Evolutionary conservation across 1,140 invertebrate species (phyloP), one percentile per base, ranked within the genome.

Genomic region (Drosophila sp.): DNA sequence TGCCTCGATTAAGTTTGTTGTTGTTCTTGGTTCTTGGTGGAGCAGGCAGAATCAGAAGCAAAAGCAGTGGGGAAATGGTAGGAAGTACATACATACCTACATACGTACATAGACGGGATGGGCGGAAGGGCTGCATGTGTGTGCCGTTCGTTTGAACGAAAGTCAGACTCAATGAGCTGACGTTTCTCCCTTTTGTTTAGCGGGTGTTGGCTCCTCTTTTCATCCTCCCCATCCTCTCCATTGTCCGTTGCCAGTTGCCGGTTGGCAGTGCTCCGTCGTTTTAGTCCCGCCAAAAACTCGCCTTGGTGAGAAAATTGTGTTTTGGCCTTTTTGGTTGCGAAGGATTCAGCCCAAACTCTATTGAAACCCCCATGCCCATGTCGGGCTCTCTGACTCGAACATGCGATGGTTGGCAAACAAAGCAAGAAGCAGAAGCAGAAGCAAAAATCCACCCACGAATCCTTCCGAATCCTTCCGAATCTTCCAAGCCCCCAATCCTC

Each of bases 281-380:
- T 44, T 29, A 33, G 23, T 29, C n/a, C 7, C 32, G 30, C 35
- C 57, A 55, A 60, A 60, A 56, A 33, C n/a, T 47, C 1, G 38
- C 61, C 30, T 60, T 76, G 83, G 83, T 76, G 79, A 76, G 83
- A 86, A 86, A 86, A 87, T 86, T 86, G 76, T 86, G 83, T 86
- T 86, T 76, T 86, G 84, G 83, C 68, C 83, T 83, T 86, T 86
- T 87, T 71, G 79, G 83, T 86, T 86, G 83, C 83, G 79, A 82
- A 82, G 83, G 76, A 76, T 80, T 66, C 56, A 33, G 47, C 35
- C 50, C 58, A 25, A 10, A 8, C 47, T 23, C n/a, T 17, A 30
- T 44, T 44, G 27, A 17, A 17, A 17, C 17, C 17, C n/a, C 29
- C 6, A 17, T 8, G n/a, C 30, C 17, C 11, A 8, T 2, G 29